Base-by-base conservation (phyloP, 1,140 invertebrate genomes). In the Magallana gigas region DNA sequence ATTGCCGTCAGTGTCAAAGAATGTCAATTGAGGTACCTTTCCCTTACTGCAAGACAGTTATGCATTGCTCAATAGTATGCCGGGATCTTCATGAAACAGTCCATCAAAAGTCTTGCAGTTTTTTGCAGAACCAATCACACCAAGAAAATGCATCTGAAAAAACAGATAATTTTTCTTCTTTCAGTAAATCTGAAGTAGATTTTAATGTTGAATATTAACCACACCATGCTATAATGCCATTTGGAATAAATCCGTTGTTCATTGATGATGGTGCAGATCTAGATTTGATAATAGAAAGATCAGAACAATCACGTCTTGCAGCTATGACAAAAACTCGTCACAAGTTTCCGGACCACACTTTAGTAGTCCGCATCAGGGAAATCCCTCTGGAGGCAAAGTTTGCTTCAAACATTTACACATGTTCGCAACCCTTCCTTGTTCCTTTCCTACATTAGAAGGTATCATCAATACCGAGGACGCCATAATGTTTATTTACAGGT, bases 401-500 rank as follows among this genome's bases (percentile, higher is more conserved):
- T 83, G 7, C n/a, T 16, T 57, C 68, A 8, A 76, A 76, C 68
- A 76, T 76, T 23, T 1, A 23, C 23, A 23, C 23, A 3, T 8
- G 8, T 76, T 11, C 48, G n/a, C 14, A 11, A 29, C 48, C 48
- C 0, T n/a, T n/a, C 9, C 9, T 56, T 83, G 3, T 58, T 83
- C 8, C 16, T 83, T 4, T n/a, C 81, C 5, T 83, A 57, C 81
- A 83, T 83, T 5, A 83, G 57, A 16, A 57, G 81, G 18, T 83
- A 18, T 16, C 81, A 83, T 23, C 8, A n/a, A 1, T 83, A 83
- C 57, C 58, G 81, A 56, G 81, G 81, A 18, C 16, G 81, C 9
- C 81, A 83, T 9, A 57, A 23, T 83, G 81, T 83, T 5, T 83
- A 57, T 56, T 57, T 83, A n/a, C 48, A 83, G 81, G 81, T 57